Evolutionary conservation across 2,797 vertebrate genomes (phyloP), one percentile per base, ranked within the genome.

Genomic region (Lerista edwardsae): DNA sequence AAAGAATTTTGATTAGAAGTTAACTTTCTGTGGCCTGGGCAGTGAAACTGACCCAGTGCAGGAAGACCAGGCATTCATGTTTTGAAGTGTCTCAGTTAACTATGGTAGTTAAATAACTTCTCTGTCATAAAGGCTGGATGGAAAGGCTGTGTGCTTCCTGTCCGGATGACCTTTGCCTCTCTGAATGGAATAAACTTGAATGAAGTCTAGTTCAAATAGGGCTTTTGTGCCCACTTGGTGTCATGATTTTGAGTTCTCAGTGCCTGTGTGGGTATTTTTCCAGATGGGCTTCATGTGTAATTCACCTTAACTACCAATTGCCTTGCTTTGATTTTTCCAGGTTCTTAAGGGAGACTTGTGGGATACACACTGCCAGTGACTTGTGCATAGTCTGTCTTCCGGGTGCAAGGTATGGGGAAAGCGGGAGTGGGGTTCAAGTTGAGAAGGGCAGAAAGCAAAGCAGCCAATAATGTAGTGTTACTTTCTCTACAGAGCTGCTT

Each of bases 251-350:
- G 6, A 57, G 80, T 86, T 29, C 34, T 47, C 90, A 81, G 80
- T 64, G 90, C 88, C 81, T 0, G 79, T n/a, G 5, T 44, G 71
- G 74, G 79, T 29, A 3, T 89, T 51, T 78, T 6, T 86, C 85
- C 86, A 51, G 82, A 59, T 84, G 75, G 73, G 67, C 85, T 89
- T 80, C 87, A 0, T 59, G 81, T 87, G 80, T 75, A 79, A 85
- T 80, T 93, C 84, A 90, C 55, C 85, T 91, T 75, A 92, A 90
- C 90, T 94, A 91, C 92, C 64, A 80, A 91, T 91, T 92, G 91
- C 94, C 92, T 94, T 92, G 84, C 83, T 94, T 34, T 93, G 91
- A 86, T 84, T 84, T 69, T 84, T 90, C 86, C 89, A 64, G 90
- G 69, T 77, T 91, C 69, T 88, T 92, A 91, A 90, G 88, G 90